Evolutionary conservation across 2,797 vertebrate species (phyloP).

Genomic region (Darevskia mixta): DNA sequence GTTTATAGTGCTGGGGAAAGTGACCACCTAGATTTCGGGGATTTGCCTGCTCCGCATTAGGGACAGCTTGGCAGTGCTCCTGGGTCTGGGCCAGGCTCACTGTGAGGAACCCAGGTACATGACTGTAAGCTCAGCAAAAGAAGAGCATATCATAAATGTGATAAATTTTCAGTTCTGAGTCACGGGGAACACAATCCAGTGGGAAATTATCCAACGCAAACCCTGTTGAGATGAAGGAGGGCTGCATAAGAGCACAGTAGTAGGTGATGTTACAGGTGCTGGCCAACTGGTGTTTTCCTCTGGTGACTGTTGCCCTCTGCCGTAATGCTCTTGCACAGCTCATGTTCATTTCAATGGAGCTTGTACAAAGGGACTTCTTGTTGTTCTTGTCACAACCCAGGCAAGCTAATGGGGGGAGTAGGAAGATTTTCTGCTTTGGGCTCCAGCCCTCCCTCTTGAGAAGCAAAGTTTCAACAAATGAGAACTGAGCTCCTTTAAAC

Average conservation of each 20-base stretch:
- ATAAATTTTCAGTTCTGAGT: too few relatives aligned
- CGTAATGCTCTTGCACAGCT: not conserved
- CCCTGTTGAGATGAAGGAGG: not conserved
- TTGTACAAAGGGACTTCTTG: not conserved
- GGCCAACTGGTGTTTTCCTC: not conserved
- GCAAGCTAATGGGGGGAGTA: not conserved
- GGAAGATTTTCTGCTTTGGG: not conserved
- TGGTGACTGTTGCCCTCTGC: too few relatives aligned
- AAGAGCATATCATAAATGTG: too few relatives aligned
- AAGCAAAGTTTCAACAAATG: conserved; percentile 44
- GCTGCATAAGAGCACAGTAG: not conserved
- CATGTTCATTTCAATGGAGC: not conserved
- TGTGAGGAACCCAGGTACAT: too few relatives aligned
- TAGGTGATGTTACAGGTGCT: not conserved
- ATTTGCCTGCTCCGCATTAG: too few relatives aligned
- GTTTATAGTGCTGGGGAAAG: too few relatives aligned
- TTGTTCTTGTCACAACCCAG: not conserved
- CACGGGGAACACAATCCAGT: too few relatives aligned
- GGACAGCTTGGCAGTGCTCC: too few relatives aligned
- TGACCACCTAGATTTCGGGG: too few relatives aligned
- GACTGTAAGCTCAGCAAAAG: too few relatives aligned
- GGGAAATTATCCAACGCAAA: too few relatives aligned
- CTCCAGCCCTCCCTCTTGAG: not conserved
- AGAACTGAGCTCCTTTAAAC: conserved; percentile 40
- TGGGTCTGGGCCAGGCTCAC: too few relatives aligned